A percentile compares a stretch with the other conserved stretches of the same genome.
Evolutionary conservation across 1,140 invertebrate genomes (phyloP).

Genomic region (Antheraea pernyi): DNA sequence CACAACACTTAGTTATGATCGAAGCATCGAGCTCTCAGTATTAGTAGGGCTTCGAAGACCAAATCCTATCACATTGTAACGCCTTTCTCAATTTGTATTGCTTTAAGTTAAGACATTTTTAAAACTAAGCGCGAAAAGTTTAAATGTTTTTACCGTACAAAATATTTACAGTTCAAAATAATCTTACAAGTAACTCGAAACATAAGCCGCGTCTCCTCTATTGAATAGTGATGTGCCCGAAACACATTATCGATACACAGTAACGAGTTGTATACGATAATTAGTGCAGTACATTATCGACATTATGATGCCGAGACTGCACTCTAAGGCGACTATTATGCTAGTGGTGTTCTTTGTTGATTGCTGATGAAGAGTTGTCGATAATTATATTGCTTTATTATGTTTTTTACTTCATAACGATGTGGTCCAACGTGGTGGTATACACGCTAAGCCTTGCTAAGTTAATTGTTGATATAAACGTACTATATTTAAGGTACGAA

Average conservation of each 20-base stretch:
- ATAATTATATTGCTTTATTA: neutral
- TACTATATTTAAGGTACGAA: no score
- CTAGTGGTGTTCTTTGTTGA: constrained; percentile 35
- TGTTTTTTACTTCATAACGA: no score
- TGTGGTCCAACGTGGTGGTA: no score
- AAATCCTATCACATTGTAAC: neutral
- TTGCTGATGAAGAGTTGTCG: neutral
- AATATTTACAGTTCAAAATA: neutral
- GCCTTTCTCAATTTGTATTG: neutral
- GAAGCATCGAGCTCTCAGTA: no score
- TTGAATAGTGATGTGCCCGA: constrained; percentile 44
- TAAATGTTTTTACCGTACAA: neutral
- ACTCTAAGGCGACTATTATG: constrained; percentile 48
- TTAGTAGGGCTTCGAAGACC: no score
- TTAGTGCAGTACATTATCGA: constrained; percentile 69
- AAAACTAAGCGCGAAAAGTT: neutral
- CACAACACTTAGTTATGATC: no score
- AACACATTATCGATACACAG: constrained; percentile 48
- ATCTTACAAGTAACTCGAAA: neutral
- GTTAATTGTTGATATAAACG: no score
- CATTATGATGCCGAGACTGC: constrained; percentile 67
- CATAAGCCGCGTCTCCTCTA: constrained; percentile 10
- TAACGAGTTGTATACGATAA: constrained; percentile 40
- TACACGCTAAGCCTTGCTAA: no score
- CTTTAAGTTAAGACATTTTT: neutral